These are phyloP conservation scores for Phrynocephalus versicolor DNA, from an alignment of 2,113 vertebrate genomes.

Conservation along the genomic window DNA sequence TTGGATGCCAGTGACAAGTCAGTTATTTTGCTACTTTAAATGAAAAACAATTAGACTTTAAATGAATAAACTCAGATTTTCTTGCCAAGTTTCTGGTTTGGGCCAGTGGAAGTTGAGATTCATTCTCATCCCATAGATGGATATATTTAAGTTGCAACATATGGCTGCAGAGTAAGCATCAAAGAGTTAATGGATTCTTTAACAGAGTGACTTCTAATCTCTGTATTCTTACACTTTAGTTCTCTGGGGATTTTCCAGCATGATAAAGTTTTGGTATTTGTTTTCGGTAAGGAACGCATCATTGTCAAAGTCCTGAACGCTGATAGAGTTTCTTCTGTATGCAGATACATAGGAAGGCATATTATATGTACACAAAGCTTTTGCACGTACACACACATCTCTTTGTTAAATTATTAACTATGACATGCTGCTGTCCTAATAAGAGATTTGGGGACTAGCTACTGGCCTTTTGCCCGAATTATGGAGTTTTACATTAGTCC, in stretches of 20 bases:
- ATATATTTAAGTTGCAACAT: neutral
- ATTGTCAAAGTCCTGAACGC: neutral
- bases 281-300: constrained; percentile 1
- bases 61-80: neutral
- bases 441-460: constrained; percentile 45
- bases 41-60: neutral
- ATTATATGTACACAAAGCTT: neutral
- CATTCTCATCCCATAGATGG: neutral
- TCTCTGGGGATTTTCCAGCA: neutral
- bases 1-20: neutral
- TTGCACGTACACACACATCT: neutral
- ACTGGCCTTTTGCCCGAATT: constrained; percentile 56
- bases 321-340: neutral
- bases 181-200: neutral
- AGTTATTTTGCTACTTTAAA: neutral
- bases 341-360: neutral
- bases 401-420: constrained; percentile 68
- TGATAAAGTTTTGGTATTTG: neutral
- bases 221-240: neutral
- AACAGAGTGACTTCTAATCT: neutral
- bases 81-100: constrained; percentile 8
- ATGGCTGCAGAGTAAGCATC: neutral
- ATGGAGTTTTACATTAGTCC: constrained; percentile 49
- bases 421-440: constrained; percentile 55
- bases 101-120: neutral